Evolutionary conservation across 2,113 vertebrate species (phyloP), one percentile per base, ranked within the genome.

Genomic region (western clawed frog (Xenopus tropicalis)): DNA sequence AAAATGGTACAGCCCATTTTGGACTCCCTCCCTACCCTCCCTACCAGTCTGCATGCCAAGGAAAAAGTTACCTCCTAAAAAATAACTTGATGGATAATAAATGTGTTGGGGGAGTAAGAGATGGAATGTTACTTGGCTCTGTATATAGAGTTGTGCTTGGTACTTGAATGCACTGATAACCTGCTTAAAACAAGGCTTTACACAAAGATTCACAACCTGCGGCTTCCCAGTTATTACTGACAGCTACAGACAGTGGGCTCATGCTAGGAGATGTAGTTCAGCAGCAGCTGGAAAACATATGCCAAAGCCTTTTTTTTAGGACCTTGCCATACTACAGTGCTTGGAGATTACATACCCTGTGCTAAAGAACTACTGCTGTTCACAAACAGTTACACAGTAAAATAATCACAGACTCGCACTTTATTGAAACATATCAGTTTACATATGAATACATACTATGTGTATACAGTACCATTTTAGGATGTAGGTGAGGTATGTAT

Each of bases 81-180:
- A 69, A 69, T 62, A 69, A 24, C 44, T 68, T 67, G 46, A 61
- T 51, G 54, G 43, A 69, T 71, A 64, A 37, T 37, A 37, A 37
- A 37, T 37, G 69, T 71, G 76, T 58, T 16, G 0, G 24, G 54
- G 77, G 29, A 69, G 54, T 4, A 7, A 42, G 79, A 52, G 29
- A 37, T 37, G 29, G 29, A 68, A 72, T 17, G 6, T 3, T 3
- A 6, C 48, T 42, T 37, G 48, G 48, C 25, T 66, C 19, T 43
- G 3, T 17, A 12, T 56, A 23, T 20, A 10, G 24, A 14, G 11
- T 61, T 48, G 51, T 25, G 29, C 29, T 37, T 37, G 29, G 29
- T 37, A 37, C 29, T 37, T 37, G 29, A 37, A 37, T 7, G 29
- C 10, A 37, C 29, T 7, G 29, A 37, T 37, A 37, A 37, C 29